Conservation (phyloP, 2,797 vertebrate species). For the Myotis pilosus region DNA sequence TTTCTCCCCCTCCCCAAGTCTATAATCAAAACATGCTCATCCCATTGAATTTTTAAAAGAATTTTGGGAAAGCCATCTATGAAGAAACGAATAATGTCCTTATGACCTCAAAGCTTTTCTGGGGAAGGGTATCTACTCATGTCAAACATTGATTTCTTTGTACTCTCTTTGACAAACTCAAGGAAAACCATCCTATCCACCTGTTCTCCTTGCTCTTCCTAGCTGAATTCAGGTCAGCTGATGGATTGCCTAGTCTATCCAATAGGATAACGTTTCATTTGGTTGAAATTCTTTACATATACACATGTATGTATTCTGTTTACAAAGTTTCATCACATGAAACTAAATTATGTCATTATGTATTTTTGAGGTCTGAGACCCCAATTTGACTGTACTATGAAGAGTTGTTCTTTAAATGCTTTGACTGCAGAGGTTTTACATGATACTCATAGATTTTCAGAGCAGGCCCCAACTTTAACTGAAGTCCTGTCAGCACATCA, state of each 20-base stretch:
- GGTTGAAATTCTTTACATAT: constrained; percentile 82
- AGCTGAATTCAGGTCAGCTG: constrained; percentile 46
- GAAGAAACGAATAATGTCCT: constrained; percentile 71
- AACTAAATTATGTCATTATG: constrained; percentile 82
- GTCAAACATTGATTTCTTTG: constrained; percentile 49
- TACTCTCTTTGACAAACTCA: constrained; percentile 68
- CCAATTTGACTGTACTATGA: constrained; percentile 86
- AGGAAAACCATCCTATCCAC: constrained; percentile 69
- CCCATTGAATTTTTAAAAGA: constrained; percentile 63
- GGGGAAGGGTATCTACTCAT: constrained; percentile 51
- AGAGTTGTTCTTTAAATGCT: constrained; percentile 94
- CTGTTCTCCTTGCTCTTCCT: constrained; percentile 30
- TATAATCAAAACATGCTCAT: constrained; percentile 53
- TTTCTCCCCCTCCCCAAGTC: constrained; percentile 38
- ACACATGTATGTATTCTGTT: constrained; percentile 81
- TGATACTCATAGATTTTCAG: constrained; percentile 99
- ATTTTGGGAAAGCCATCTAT: constrained; percentile 64
- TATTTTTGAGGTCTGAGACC: constrained; percentile 79
- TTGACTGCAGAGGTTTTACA: constrained; percentile 97
- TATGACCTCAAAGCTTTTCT: constrained; percentile 30
- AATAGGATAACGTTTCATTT: constrained; percentile 85
- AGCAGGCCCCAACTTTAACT: constrained; percentile 97
- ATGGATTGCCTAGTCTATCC: constrained; percentile 86
- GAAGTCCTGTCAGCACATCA: constrained; percentile 98
- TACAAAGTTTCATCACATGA: constrained; percentile 85